These are phyloP conservation scores for Pachyrhynchus sulphureomaculatus DNA, from an alignment of 1,140 invertebrate species.

Conservation along the genomic window DNA sequence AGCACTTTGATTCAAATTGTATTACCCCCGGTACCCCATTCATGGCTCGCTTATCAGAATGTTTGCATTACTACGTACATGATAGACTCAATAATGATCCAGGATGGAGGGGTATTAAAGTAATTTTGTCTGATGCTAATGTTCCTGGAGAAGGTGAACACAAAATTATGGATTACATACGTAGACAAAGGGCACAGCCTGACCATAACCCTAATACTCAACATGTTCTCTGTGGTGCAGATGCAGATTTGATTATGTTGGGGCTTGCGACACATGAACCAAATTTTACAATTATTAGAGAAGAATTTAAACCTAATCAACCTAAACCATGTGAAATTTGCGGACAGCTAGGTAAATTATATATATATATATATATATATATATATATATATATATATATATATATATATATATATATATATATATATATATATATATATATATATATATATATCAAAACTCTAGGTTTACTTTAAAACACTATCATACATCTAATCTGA, in stretches of 20 bases:
- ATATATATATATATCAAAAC: no score
- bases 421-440: no score
- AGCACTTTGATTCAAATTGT: slow-evolving; percentile 98
- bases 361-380: slow-evolving; percentile 1
- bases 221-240: slow-evolving; percentile 97
- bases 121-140: slow-evolving; percentile 98
- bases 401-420: no score
- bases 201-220: slow-evolving; percentile 97
- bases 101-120: slow-evolving; percentile 92
- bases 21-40: slow-evolving; percentile 99
- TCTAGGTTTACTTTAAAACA: no score
- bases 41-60: slow-evolving; percentile 92
- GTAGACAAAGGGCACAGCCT: slow-evolving; percentile 92
- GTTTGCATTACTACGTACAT: slow-evolving; percentile 96
- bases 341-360: slow-evolving; percentile 76
- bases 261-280: slow-evolving; percentile 98
- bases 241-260: slow-evolving; percentile 98
- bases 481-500: no score
- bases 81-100: slow-evolving; percentile 92
- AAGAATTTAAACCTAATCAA: slow-evolving; percentile 98
- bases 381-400: no score
- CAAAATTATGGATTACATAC: slow-evolving; percentile 99
- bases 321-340: slow-evolving; percentile 96
- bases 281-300: slow-evolving; percentile 96
- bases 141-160: slow-evolving; percentile 98